phyloP scores from a whole-genome alignment of 2,888 invertebrate species.

The Cheilosia variabilis region DNA sequence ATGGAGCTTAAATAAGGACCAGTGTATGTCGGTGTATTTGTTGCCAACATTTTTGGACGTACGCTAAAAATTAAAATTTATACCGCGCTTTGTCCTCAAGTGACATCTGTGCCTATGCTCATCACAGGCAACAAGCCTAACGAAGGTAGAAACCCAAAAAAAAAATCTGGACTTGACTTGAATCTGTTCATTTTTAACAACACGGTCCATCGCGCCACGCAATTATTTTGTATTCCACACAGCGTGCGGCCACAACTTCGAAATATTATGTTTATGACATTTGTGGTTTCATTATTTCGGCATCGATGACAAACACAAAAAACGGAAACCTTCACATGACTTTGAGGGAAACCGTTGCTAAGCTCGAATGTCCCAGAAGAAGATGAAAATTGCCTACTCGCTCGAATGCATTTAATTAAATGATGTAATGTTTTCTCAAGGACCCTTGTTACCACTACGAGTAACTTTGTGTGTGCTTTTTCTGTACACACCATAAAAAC shows the following conservation, averaged over 20 bases:
- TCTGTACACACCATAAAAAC: slow-evolving; percentile 29
- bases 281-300: slow-evolving; percentile 27
- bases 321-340: slow-evolving; percentile 12
- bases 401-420: slow-evolving; percentile 72
- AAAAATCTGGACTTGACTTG: no score
- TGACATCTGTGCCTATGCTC: no score
- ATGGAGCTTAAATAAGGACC: no score
- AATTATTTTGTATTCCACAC: background rate
- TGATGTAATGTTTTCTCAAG: slow-evolving; percentile 38
- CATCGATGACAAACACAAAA: slow-evolving; percentile 20
- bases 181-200: no score
- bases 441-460: slow-evolving; percentile 13
- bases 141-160: no score
- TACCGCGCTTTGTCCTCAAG: no score
- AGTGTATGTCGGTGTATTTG: no score
- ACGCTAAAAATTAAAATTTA: no score
- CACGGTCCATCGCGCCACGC: no score
- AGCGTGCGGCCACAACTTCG: background rate
- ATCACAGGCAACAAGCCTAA: no score
- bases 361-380: background rate
- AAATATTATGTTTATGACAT: slow-evolving; percentile 44
- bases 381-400: slow-evolving; percentile 65
- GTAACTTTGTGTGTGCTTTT: background rate
- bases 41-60: no score
- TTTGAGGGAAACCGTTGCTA: background rate